phyloP scores from a whole-genome alignment of 2,797 vertebrate species.

The Propithecus deckenii region DNA sequence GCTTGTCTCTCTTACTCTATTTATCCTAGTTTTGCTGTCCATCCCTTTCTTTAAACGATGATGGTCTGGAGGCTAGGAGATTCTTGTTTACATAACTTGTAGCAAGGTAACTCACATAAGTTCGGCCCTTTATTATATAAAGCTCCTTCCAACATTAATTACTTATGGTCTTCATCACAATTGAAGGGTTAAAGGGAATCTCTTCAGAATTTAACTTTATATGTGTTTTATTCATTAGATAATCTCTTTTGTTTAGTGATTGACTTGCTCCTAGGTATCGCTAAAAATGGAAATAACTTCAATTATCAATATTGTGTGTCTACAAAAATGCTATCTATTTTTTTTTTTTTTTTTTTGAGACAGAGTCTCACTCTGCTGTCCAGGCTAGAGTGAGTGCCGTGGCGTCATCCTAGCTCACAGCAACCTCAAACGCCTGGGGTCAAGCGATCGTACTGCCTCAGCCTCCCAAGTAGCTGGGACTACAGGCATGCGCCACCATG shows the following conservation, averaged over 20 bases:
- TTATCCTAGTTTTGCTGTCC: background rate
- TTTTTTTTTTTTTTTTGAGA: no score
- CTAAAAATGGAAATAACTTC: background rate
- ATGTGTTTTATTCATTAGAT: background rate
- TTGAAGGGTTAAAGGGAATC: background rate
- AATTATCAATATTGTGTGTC: background rate
- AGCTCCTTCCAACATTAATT: background rate
- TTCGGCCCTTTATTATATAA: background rate
- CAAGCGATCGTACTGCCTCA: no score
- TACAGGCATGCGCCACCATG: no score
- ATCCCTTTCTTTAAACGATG: background rate
- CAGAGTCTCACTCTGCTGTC: no score
- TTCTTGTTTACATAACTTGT: background rate
- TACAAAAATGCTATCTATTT: no score
- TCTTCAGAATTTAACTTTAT: background rate
- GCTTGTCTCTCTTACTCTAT: background rate
- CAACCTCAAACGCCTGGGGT: no score
- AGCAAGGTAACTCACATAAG: no score
- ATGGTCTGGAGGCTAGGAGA: background rate
- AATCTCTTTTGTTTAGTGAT: background rate
- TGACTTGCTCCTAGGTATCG: background rate
- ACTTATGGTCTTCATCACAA: background rate
- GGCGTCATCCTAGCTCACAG: no score
- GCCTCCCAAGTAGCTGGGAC: no score
- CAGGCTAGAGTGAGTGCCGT: no score